Conservation (phyloP, 2,113 vertebrate genomes). For the Pontoporia blainvillei region DNA sequence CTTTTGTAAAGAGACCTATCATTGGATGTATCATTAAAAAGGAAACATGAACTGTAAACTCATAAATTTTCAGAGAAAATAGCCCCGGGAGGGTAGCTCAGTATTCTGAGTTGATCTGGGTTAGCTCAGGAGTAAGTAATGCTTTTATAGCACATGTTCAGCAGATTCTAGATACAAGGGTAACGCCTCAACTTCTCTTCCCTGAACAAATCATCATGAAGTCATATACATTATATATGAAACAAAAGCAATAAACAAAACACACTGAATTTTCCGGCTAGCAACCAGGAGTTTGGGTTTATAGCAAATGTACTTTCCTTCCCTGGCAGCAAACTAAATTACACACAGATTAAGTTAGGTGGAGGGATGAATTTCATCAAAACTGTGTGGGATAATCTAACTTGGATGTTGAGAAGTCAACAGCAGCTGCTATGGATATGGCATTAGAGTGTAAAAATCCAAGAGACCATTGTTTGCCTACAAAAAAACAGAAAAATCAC, state of each 20-base stretch:
- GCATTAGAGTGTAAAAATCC: conserved; percentile 67
- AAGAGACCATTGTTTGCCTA: conserved; percentile 37
- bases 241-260: conserved; percentile 75
- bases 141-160: conserved; percentile 4
- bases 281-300: conserved; percentile 65
- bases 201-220: conserved; percentile 59
- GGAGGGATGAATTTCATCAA: conserved; percentile 81
- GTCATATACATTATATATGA: conserved; percentile 70
- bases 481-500: conserved; percentile 60
- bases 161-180: conserved; percentile 27
- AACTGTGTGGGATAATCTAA: conserved; percentile 80
- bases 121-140: conserved; percentile 19
- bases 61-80: conserved; percentile 51
- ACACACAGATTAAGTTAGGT: conserved; percentile 82
- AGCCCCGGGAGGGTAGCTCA: conserved; percentile 13
- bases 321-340: conserved; percentile 78
- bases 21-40: conserved; percentile 56
- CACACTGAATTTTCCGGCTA: conserved; percentile 67
- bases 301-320: conserved; percentile 79
- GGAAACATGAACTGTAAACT: not conserved
- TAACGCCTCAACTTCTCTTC: conserved; percentile 58
- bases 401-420: conserved; percentile 75
- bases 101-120: conserved; percentile 49
- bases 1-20: not conserved
- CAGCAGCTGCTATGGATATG: conserved; percentile 76